Base-by-base conservation (phyloP, 2,113 vertebrate species). In the Sceloporus undulatus region DNA sequence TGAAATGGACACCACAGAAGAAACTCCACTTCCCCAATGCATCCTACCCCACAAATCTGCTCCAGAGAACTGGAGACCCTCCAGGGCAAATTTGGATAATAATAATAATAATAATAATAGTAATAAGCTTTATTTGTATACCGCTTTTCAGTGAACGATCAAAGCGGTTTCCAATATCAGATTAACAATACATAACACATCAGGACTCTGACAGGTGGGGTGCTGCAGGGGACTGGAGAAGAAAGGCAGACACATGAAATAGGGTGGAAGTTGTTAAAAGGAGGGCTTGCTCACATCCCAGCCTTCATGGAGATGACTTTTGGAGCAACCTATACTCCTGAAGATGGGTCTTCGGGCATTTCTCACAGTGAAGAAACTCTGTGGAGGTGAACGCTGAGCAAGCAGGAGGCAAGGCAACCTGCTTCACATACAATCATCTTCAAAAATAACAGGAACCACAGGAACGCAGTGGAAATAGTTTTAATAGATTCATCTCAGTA, bases 381-480 rank as follows among this genome's bases (percentile, higher is more conserved):
- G 86, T 0, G 0, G 10, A 79, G 11, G 5, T 48, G 82, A 18
- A 48, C 66, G 42, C 73, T 86, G 52, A 89, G 87, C 5, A 75
- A 6, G 1, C 40, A 23, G 13, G 34, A 5, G 29, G 85, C 74
- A 62, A 23, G 27, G 23, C 93, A 93, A 68, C 38, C 85, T 27
- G 92, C 83, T 95, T 93, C 88, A 94, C 16, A 89, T n/a, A 86
- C 0, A 59, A 10, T 88, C 23, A 93, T 73, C 92, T 89, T 59
- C 65, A 65, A 92, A 0, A 59, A n/a, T 9, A 73, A 10, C 10
- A 73, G 14, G 10, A 70, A 78, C 90, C 8, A 80, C 4, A 40
- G 52, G 0, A 29, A 90, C 85, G 86, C 4, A 5, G 52, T 87
- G 83, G 0, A 8, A 7, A 29, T 13, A 88, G 73, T 91, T 92